These are phyloP conservation scores for Gallinago jamesoni DNA, from an alignment of 2,113 vertebrate species.

Conservation along the genomic window DNA sequence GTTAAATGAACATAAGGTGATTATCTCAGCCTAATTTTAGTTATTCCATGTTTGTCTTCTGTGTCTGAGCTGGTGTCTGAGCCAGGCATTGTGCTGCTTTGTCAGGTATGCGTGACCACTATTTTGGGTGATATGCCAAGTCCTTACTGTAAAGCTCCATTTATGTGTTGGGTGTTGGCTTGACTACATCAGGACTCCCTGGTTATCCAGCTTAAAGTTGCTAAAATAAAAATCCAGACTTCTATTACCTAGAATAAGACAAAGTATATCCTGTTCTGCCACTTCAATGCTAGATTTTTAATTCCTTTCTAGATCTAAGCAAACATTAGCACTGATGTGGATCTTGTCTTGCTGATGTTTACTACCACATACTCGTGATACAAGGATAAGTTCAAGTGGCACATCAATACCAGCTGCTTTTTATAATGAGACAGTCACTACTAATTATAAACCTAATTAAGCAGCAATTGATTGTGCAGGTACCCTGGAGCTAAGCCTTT, in stretches of 20 bases:
- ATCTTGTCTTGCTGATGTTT: not conserved
- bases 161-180: not conserved
- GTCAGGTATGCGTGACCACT: not conserved
- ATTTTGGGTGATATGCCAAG: not conserved
- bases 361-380: not conserved
- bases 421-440: constrained; percentile 54
- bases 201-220: not conserved
- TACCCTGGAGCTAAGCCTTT: constrained; percentile 21
- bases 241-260: not conserved
- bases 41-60: not conserved
- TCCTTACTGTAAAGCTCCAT: not conserved
- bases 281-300: not conserved
- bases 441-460: constrained; percentile 66
- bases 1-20: not conserved
- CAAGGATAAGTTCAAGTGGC: constrained; percentile 35
- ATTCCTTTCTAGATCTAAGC: not conserved
- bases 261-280: not conserved
- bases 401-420: constrained; percentile 38
- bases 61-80: not conserved
- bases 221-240: not conserved
- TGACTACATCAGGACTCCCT: not conserved
- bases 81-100: not conserved
- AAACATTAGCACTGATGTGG: not conserved
- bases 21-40: not conserved
- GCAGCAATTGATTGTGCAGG: constrained; percentile 12